Conservation (phyloP, 1,140 invertebrate species). For the Chymomyza costata region DNA sequence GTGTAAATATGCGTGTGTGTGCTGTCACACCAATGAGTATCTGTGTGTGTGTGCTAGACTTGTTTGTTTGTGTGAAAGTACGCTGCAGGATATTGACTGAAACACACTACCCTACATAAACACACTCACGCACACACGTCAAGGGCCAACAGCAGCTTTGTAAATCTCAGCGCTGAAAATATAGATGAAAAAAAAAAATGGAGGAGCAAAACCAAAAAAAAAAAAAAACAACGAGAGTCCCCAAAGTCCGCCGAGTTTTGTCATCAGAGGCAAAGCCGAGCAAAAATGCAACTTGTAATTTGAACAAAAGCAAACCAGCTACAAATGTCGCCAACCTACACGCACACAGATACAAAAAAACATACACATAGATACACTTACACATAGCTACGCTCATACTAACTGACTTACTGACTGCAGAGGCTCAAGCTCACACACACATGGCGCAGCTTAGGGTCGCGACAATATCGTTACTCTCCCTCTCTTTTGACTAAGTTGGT, state of each 20-base stretch:
- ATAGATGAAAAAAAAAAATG: no score
- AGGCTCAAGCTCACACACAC: slow-evolving; percentile 7
- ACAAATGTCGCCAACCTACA: slow-evolving; percentile 28
- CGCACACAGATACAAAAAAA: neutral
- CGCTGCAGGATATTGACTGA: slow-evolving; percentile 46
- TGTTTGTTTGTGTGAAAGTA: no score
- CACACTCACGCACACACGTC: slow-evolving; percentile 1
- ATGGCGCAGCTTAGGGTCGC: no score
- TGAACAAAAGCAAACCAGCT: slow-evolving; percentile 48
- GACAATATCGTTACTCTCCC: slow-evolving; percentile 7
- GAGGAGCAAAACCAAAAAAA: no score
- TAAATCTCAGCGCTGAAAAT: slow-evolving; percentile 34
- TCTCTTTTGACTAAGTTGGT: no score
- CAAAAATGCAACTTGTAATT: slow-evolving; percentile 53
- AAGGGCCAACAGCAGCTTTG: slow-evolving; percentile 8
- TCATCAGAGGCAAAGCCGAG: slow-evolving; percentile 19
- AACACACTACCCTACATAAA: slow-evolving; percentile 6
- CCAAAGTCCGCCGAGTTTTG: slow-evolving; percentile 7
- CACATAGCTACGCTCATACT: neutral
- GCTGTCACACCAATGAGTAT: no score
- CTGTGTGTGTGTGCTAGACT: no score
- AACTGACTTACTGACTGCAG: neutral
- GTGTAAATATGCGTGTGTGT: neutral
- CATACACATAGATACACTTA: slow-evolving; percentile 3
- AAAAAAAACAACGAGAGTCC: no score